Evolutionary conservation across 2,888 invertebrate species (phyloP).

Genomic region (Drosophila lacicola): DNA sequence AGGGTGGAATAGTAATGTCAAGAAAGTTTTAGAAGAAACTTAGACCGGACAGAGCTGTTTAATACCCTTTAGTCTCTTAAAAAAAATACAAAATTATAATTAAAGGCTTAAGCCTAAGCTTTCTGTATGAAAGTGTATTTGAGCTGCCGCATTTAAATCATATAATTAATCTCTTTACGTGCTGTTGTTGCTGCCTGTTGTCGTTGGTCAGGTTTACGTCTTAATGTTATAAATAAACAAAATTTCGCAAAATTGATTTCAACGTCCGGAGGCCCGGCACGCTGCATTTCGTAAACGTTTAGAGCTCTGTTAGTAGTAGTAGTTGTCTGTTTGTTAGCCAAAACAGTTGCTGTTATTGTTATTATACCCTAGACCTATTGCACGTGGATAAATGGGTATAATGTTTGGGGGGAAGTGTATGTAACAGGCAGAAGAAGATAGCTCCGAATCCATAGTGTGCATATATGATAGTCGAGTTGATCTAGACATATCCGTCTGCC

Average conservation of each 20-base stretch:
- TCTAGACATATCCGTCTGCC: too few relatives aligned
- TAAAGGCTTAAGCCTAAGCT: background rate
- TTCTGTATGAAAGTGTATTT: slow-evolving; percentile 21
- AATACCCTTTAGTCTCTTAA: too few relatives aligned
- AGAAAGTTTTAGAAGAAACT: too few relatives aligned
- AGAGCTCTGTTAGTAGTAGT: slow-evolving; percentile 36
- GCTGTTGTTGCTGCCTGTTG: slow-evolving; percentile 32
- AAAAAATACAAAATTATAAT: too few relatives aligned
- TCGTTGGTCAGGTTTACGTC: slow-evolving; percentile 69
- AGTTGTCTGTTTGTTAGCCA: slow-evolving; percentile 39
- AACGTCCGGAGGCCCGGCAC: slow-evolving; percentile 50
- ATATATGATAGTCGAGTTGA: too few relatives aligned
- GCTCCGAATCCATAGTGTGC: too few relatives aligned
- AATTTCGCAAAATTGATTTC: slow-evolving; percentile 73
- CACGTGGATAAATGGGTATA: too few relatives aligned
- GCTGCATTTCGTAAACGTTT: slow-evolving; percentile 67
- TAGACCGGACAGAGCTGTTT: too few relatives aligned
- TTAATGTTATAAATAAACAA: slow-evolving; percentile 67
- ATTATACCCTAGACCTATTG: too few relatives aligned
- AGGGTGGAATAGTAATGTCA: too few relatives aligned
- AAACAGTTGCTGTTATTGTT: slow-evolving; percentile 16
- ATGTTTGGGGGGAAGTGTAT: too few relatives aligned
- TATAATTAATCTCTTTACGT: background rate
- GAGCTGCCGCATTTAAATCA: background rate
- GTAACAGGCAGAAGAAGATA: too few relatives aligned